Conservation (phyloP, 2,797 vertebrate genomes). For the Decapterus maruadsi region DNA sequence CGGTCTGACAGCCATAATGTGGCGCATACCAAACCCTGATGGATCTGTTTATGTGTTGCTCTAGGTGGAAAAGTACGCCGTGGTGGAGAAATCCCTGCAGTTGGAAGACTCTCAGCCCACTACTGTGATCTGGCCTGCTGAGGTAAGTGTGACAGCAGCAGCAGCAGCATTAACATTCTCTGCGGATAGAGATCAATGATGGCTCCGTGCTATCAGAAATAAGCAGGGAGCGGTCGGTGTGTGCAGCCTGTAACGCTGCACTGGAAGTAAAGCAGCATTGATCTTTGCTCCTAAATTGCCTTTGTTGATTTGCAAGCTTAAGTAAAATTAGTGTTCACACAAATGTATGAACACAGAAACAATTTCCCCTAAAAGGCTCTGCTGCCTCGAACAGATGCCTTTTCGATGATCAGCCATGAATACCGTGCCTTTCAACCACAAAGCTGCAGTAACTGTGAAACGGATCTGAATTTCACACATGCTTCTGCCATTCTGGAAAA, state of each 20-base stretch:
- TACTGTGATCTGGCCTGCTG: slow-evolving; percentile 94
- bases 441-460: slow-evolving; percentile 6
- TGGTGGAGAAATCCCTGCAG: slow-evolving; percentile 95
- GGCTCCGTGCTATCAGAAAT: slow-evolving; percentile 25
- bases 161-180: slow-evolving; percentile 34
- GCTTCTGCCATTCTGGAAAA: neutral
- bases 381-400: neutral
- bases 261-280: slow-evolving; percentile 7
- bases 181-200: slow-evolving; percentile 29
- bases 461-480: slow-evolving; percentile 22
- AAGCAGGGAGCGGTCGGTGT: neutral
- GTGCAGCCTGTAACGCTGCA: slow-evolving; percentile 7
- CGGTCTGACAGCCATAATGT: slow-evolving; percentile 8
- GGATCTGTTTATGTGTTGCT: slow-evolving; percentile 61
- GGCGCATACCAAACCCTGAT: neutral
- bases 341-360: neutral
- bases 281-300: neutral
- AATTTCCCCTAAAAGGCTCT: neutral
- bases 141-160: slow-evolving; percentile 81
- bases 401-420: neutral
- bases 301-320: neutral
- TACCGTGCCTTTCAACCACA: neutral
- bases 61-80: slow-evolving; percentile 98
- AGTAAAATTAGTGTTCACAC: neutral
- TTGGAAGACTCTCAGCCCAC: slow-evolving; percentile 92